Conservation (phyloP, 2,888 invertebrate genomes). For the Dolomedes plantarius region DNA sequence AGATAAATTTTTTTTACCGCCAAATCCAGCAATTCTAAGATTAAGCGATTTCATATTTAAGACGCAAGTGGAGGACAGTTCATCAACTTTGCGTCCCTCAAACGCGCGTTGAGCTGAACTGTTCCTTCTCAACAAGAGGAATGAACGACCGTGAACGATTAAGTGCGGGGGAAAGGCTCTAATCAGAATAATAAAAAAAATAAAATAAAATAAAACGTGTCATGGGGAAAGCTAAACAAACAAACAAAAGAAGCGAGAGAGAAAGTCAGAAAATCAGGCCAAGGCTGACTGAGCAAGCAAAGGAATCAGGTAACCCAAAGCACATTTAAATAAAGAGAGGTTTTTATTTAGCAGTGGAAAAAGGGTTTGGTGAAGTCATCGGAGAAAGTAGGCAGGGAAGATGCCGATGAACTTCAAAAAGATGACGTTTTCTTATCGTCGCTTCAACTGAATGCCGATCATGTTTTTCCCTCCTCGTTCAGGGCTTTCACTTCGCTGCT, state of each 20-base stretch:
- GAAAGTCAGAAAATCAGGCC: conserved; percentile 43
- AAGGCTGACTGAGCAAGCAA: conserved; percentile 62
- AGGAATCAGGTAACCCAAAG: conserved; percentile 48
- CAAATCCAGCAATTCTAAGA: too few relatives aligned
- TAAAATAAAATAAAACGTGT: conserved; percentile 43
- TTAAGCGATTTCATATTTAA: too few relatives aligned
- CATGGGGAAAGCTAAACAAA: conserved; percentile 64
- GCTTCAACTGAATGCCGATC: neutral
- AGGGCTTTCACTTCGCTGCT: too few relatives aligned
- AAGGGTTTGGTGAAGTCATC: conserved; percentile 43
- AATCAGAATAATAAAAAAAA: neutral
- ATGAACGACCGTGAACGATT: conserved; percentile 69
- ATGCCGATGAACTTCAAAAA: conserved; percentile 57
- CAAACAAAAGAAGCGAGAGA: conserved; percentile 21
- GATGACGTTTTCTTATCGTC: conserved; percentile 26
- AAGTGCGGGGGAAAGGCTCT: conserved; percentile 8
- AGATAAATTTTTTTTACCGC: too few relatives aligned
- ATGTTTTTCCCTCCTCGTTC: neutral
- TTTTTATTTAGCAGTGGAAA: conserved; percentile 31
- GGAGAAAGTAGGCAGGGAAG: conserved; percentile 39
- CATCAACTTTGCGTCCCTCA: conserved; percentile 23
- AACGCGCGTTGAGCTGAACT: conserved; percentile 33
- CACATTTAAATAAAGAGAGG: conserved; percentile 59
- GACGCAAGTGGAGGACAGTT: too few relatives aligned
- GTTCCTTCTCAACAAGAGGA: conserved; percentile 32